Evolutionary conservation across 2,797 vertebrate species (phyloP).

Genomic region (Urophycis tenuis): DNA sequence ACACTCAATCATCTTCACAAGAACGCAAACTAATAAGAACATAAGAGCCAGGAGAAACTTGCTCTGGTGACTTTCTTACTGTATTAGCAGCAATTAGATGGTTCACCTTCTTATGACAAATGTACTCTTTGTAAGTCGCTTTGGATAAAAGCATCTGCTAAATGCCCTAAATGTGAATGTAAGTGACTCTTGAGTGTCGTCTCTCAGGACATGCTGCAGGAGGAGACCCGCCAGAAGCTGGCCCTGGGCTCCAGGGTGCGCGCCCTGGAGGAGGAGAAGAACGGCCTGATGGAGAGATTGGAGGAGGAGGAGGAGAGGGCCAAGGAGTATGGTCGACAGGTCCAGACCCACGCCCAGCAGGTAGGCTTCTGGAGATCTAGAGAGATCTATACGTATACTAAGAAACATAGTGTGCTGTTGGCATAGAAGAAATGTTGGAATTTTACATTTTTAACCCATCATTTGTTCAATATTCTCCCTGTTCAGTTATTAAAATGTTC

Average conservation of each 20-base stretch:
- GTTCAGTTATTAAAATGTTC: neutral
- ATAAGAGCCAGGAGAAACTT: neutral
- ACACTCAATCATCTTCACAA: slow-evolving; percentile 35
- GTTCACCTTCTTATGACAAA: too few relatives aligned
- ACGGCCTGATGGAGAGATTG: slow-evolving; percentile 76
- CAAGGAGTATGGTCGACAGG: slow-evolving; percentile 76
- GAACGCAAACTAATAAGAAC: slow-evolving; percentile 47
- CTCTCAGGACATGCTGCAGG: slow-evolving; percentile 79
- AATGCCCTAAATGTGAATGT: too few relatives aligned
- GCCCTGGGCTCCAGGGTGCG: slow-evolving; percentile 75
- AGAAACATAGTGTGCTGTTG: neutral
- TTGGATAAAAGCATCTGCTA: too few relatives aligned
- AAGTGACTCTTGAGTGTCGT: neutral
- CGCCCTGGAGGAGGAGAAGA: slow-evolving; percentile 80
- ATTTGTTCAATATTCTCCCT: neutral
- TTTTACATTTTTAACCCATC: neutral
- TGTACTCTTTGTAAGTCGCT: too few relatives aligned
- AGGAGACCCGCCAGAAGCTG: slow-evolving; percentile 84
- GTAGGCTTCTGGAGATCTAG: slow-evolving; percentile 47
- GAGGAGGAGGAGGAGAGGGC: slow-evolving; percentile 81
- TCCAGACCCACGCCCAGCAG: slow-evolving; percentile 80
- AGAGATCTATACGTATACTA: neutral
- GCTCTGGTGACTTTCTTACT: too few relatives aligned
- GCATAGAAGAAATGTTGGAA: neutral
- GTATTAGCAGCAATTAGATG: too few relatives aligned